These are phyloP conservation scores for Pterocles gutturalis DNA, from an alignment of 2,113 vertebrate genomes.

Conservation along the genomic window DNA sequence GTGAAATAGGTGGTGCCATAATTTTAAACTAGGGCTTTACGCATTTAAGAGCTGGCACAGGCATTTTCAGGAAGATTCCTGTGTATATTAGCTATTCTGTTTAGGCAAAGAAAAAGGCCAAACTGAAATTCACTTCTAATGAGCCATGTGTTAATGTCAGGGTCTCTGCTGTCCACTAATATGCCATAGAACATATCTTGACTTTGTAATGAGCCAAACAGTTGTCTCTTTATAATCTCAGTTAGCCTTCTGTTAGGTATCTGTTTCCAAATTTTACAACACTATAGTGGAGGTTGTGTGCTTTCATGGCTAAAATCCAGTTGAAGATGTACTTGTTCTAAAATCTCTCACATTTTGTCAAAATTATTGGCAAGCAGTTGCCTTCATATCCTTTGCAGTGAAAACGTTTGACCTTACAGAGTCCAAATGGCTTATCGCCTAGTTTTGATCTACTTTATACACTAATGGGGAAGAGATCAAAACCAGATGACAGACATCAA, in stretches of 20 bases:
- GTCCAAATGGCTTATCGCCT: conserved; percentile 56
- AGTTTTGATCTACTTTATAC: conserved; percentile 63
- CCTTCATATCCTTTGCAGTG: conserved; percentile 10
- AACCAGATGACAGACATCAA: conserved; percentile 67
- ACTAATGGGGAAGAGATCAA: conserved; percentile 61
- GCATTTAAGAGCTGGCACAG: conserved; percentile 21
- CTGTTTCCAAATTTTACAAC: conserved; percentile 75
- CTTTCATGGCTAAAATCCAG: conserved; percentile 66
- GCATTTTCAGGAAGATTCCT: conserved; percentile 50
- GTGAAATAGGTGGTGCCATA: not conserved
- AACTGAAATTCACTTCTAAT: conserved; percentile 75
- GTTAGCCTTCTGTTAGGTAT: conserved; percentile 77
- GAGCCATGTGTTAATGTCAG: conserved; percentile 74
- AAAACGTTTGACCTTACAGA: conserved; percentile 43
- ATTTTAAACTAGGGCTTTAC: conserved; percentile 50
- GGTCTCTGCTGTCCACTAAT: conserved; percentile 77
- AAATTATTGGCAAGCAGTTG: conserved; percentile 55
- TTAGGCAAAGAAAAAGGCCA: conserved; percentile 67
- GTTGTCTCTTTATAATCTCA: conserved; percentile 76
- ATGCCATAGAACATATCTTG: conserved; percentile 77
- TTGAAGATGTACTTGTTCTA: conserved; percentile 53
- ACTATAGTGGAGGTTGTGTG: conserved; percentile 27
- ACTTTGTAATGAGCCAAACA: conserved; percentile 80
- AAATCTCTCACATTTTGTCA: conserved; percentile 60
- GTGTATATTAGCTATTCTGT: conserved; percentile 60